Evolutionary conservation across 2,888 invertebrate genomes (phyloP).

Genomic region (Protodeltote pygarga): DNA sequence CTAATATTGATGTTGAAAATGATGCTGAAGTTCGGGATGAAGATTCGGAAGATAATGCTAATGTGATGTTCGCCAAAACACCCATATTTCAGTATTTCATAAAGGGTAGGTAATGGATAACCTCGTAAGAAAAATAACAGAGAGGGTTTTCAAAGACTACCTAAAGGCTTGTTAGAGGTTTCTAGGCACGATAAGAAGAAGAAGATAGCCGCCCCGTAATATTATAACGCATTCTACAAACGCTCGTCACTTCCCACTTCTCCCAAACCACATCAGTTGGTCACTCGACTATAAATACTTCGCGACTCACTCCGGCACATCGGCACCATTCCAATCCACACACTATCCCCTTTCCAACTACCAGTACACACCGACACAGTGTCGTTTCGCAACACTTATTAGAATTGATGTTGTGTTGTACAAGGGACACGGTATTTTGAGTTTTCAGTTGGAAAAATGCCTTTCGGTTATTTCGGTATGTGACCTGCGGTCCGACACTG

Average conservation of each 20-base stretch:
- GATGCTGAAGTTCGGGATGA: no score
- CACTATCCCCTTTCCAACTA: constrained; percentile 50
- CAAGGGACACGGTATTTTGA: constrained; percentile 39
- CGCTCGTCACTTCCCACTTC: constrained; percentile 28
- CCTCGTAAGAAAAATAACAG: no score
- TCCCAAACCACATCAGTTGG: constrained; percentile 53
- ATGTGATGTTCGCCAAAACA: no score
- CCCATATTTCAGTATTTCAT: no score
- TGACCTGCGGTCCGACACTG: constrained; percentile 53
- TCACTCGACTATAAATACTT: constrained; percentile 72
- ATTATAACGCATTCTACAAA: not conserved
- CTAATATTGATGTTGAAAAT: no score
- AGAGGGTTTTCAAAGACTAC: no score
- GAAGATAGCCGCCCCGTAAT: no score
- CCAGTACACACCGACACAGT: constrained; percentile 33
- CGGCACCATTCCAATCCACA: constrained; percentile 74
- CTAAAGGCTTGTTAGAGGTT: no score
- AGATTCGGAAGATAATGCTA: no score
- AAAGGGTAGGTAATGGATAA: no score
- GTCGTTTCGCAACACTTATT: constrained; percentile 40
- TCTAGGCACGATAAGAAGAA: no score
- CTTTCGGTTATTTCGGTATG: constrained; percentile 53
- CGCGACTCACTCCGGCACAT: constrained; percentile 70
- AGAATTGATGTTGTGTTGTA: constrained; percentile 19
- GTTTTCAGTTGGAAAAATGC: constrained; percentile 30